Conservation (phyloP, 2,797 vertebrate genomes). For the Mustela erminea region DNA sequence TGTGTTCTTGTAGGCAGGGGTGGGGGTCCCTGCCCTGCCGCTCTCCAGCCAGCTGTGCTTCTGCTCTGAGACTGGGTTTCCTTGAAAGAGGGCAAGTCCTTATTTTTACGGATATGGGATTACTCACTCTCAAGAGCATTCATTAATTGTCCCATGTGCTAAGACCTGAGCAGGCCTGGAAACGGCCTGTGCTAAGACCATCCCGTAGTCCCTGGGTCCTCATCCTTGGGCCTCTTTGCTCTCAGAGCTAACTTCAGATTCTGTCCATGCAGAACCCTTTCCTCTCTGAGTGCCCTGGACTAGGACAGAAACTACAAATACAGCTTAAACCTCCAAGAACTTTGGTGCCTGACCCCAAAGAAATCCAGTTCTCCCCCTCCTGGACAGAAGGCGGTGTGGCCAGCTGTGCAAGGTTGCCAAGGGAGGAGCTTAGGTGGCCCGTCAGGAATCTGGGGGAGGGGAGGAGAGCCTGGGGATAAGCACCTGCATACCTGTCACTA, state of each 20-base stretch:
- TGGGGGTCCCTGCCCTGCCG: background rate
- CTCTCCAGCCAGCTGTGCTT: background rate
- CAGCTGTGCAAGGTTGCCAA: accelerated
- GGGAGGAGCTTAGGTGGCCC: too few relatives aligned
- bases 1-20: accelerated
- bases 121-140: background rate
- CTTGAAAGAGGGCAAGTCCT: background rate
- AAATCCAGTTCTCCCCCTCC: background rate
- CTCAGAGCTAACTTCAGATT: background rate
- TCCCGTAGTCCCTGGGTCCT: background rate
- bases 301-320: background rate
- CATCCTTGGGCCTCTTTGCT: background rate
- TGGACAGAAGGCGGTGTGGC: background rate
- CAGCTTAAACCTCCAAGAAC: background rate
- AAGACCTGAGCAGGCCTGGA: background rate
- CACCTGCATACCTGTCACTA: background rate
- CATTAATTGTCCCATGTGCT: background rate
- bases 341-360: too few relatives aligned
- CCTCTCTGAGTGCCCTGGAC: background rate
- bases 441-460: background rate
- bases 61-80: background rate
- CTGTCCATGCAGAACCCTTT: accelerated
- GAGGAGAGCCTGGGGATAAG: background rate
- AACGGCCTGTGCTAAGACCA: background rate
- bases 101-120: background rate